These are phyloP conservation scores for Sorex maritimensis DNA, from an alignment of 2,797 vertebrate genomes.

Conservation along the genomic window DNA sequence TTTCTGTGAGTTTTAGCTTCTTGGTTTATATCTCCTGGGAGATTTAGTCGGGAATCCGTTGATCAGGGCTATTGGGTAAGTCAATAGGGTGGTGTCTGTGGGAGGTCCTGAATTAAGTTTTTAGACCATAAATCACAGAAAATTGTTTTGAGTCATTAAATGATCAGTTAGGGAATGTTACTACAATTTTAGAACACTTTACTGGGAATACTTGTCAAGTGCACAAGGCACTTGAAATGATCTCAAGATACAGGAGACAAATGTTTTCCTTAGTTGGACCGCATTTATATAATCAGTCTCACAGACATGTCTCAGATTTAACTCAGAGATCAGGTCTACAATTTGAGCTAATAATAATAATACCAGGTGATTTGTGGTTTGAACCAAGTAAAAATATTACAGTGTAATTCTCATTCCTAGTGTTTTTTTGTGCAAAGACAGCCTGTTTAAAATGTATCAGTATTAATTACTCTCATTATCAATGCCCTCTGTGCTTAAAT, in stretches of 20 bases:
- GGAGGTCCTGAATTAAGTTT: not conserved
- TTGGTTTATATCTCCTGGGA: no score
- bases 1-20: no score
- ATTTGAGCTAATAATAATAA: not conserved
- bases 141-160: not conserved
- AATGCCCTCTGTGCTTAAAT: not conserved
- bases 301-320: not conserved
- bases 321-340: not conserved
- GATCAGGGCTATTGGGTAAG: no score
- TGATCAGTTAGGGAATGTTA: not conserved
- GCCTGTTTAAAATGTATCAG: not conserved
- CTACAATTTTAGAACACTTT: constrained; percentile 4
- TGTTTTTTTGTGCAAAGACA: not conserved
- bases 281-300: not conserved
- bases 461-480: no score
- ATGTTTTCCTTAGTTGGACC: not conserved
- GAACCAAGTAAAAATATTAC: not conserved
- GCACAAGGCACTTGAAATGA: not conserved
- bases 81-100: no score
- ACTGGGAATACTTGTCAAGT: not conserved
- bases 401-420: not conserved
- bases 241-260: not conserved
- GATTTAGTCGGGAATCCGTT: no score
- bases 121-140: not conserved
- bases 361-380: not conserved